phyloP scores from a whole-genome alignment of 2,797 vertebrate genomes.

The Simalia tracyae region DNA sequence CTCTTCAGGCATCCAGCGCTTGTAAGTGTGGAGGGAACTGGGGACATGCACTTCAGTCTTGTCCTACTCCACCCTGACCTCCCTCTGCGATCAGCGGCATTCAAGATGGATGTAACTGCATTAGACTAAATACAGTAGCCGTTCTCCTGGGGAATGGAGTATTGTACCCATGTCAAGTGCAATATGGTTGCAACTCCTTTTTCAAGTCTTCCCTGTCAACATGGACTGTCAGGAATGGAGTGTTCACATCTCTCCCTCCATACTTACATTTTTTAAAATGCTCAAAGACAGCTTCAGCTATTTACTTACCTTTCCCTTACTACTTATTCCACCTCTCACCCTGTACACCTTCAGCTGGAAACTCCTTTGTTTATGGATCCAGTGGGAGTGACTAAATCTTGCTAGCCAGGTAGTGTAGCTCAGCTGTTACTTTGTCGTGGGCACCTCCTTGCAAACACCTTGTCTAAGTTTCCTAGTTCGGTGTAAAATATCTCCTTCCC shows the following conservation, averaged over 20 bases:
- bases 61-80: background rate
- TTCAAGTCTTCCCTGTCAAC: background rate
- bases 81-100: background rate
- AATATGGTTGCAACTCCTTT: background rate
- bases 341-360: background rate
- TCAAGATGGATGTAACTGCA: background rate
- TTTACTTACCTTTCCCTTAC: background rate
- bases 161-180: background rate
- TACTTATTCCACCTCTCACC: background rate
- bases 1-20: background rate
- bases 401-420: background rate
- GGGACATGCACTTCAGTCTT: background rate
- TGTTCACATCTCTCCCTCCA: background rate
- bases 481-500: background rate
- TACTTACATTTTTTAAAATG: background rate
- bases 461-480: background rate
- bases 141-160: background rate
- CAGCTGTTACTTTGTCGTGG: background rate
- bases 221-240: background rate
- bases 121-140: background rate
- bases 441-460: background rate
- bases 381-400: background rate
- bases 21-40: background rate
- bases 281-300: background rate
- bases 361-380: background rate